Base-by-base conservation (phyloP, 2,888 invertebrate genomes). In the Eurytoma californica region DNA sequence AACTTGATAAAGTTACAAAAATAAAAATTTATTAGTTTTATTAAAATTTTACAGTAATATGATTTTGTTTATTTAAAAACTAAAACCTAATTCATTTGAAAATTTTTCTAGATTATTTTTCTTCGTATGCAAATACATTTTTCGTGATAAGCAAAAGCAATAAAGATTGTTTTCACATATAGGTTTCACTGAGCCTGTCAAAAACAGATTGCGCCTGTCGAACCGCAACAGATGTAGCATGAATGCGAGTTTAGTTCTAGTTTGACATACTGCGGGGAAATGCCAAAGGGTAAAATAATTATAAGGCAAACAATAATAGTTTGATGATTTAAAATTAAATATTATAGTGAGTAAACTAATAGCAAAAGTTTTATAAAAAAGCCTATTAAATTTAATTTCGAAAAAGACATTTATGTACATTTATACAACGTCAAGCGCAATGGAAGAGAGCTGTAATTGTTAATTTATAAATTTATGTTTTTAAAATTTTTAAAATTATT, bases 131-230 rank as follows among this genome's bases (percentile, higher is more conserved):
- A 9, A 39, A 39, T 39, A 2, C 3, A 3, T 39, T 3, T 39
- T 39, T 39, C 7, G 7, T 39, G 7, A 39, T 39, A 39, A 39
- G 39, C 4, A 39, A 39, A 39, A 39, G 58, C 39, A 69, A 69
- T 69, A 69, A 20, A 57, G 14, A 58, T 58, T 58, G 14, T 16
- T 13, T 14, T 58, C 53, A 20, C 2, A 13, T 30, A 30, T 20
- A 20, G 14, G 20, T 53, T 81, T 57, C 78, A 63, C 14, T 69
- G 39, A 80, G 83, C 80, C 72, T 69, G 86, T 86, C 86, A 86
- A 81, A 80, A 86, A 82, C 88, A 88, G 86, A 89, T 87, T 89
- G 88, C 83, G 85, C 85, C 82, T 84, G 84, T 87, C 85, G 84
- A 85, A 85, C 84, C 86, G 86, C 84, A 83, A 84, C 85, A 85